These are phyloP conservation scores for Erpornis zantholeuca DNA, from an alignment of 2,113 vertebrate species.

Conservation along the genomic window DNA sequence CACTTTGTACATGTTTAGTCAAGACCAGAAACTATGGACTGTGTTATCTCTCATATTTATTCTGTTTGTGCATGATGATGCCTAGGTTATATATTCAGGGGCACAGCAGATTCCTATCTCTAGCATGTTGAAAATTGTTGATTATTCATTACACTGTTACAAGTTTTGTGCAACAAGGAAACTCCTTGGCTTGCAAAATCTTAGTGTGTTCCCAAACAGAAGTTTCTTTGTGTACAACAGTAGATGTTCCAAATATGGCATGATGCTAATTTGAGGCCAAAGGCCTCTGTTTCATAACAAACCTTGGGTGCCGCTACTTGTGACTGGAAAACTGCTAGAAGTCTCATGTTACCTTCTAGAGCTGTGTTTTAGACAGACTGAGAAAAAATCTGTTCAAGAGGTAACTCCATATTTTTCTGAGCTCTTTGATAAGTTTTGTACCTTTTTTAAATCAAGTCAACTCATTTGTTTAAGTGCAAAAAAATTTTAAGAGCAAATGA, in stretches of 20 bases:
- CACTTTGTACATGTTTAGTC: conserved; percentile 38
- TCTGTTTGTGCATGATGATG: conserved; percentile 16
- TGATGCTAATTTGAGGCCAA: conserved; percentile 44
- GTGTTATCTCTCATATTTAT: conserved; percentile 13
- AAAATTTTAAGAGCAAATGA: background rate
- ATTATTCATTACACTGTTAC: conserved; percentile 41
- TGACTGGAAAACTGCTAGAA: background rate
- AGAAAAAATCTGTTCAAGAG: background rate
- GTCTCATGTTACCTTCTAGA: background rate
- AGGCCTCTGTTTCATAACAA: conserved; percentile 62
- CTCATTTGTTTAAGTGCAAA: background rate
- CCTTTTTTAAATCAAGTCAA: background rate
- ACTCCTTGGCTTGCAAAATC: conserved; percentile 45
- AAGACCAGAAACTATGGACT: conserved; percentile 5
- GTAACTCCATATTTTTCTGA: background rate
- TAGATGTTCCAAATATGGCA: conserved; percentile 57
- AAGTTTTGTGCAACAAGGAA: conserved; percentile 58
- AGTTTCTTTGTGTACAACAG: conserved; percentile 44
- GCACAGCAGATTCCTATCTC: conserved; percentile 25
- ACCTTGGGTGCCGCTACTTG: background rate
- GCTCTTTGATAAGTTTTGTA: background rate
- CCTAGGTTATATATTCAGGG: conserved; percentile 10
- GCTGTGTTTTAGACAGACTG: background rate
- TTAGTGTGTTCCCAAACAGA: conserved; percentile 40
- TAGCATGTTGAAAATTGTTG: conserved; percentile 47